Evolutionary conservation across 2,888 invertebrate genomes (phyloP).

Genomic region (Ophraella communa): DNA sequence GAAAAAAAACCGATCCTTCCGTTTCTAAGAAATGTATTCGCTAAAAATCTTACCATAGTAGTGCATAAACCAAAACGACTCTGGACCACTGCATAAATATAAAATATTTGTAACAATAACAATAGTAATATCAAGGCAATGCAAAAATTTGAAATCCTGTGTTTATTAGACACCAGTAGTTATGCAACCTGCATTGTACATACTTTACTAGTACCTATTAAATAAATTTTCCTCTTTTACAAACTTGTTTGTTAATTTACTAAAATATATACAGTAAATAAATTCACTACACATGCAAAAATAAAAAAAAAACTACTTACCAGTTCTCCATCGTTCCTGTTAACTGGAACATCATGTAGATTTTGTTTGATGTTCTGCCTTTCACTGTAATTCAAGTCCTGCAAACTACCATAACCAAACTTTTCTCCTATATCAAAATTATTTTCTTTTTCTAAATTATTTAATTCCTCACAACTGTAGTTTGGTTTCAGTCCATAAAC

Average conservation of each 20-base stretch:
- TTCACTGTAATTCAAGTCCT: conserved; percentile 59
- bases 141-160: too few species aligned
- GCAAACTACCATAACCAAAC: conserved; percentile 69
- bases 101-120: too few species aligned
- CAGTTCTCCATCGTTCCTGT: conserved; percentile 36
- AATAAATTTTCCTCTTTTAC: background rate
- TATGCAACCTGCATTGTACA: too few species aligned
- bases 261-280: background rate
- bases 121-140: too few species aligned
- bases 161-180: too few species aligned
- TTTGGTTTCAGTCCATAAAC: conserved; percentile 64
- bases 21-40: too few species aligned
- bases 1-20: too few species aligned
- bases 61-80: too few species aligned
- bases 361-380: conserved; percentile 62
- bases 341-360: conserved; percentile 70
- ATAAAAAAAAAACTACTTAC: conserved; percentile 32
- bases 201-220: too few species aligned
- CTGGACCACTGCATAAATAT: too few species aligned
- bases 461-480: conserved; percentile 56
- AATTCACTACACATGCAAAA: background rate
- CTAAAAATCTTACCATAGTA: too few species aligned
- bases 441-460: conserved; percentile 48
- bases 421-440: conserved; percentile 51
- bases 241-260: too few species aligned